Evolutionary conservation across 2,113 vertebrate species (phyloP).

Genomic region (Varanus komodoensis): DNA sequence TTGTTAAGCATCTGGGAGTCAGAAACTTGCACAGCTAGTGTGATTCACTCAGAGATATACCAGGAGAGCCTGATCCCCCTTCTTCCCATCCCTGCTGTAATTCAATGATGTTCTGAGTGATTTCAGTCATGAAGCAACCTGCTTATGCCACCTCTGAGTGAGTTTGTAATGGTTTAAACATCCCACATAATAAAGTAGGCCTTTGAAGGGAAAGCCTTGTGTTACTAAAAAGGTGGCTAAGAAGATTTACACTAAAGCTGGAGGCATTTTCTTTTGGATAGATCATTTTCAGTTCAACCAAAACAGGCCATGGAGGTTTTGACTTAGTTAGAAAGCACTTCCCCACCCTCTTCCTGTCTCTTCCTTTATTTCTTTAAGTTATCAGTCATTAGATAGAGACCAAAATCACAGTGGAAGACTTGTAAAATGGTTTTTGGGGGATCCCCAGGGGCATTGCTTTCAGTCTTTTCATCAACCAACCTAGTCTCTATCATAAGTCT

Average conservation of each 20-base stretch:
- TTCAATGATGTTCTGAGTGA: background rate
- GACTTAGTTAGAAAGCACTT: slow-evolving; percentile 45
- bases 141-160: background rate
- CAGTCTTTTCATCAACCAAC: slow-evolving; percentile 75
- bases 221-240: slow-evolving; percentile 39
- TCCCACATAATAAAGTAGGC: slow-evolving; percentile 12
- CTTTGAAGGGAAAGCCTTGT: slow-evolving; percentile 36
- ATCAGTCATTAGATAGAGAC: slow-evolving; percentile 65
- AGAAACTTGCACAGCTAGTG: background rate
- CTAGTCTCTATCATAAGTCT: slow-evolving; percentile 78
- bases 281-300: slow-evolving; percentile 33
- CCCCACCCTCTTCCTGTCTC: background rate
- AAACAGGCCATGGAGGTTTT: slow-evolving; percentile 45
- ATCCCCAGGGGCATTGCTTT: slow-evolving; percentile 69
- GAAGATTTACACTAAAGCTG: slow-evolving; percentile 18
- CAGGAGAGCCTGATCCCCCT: background rate
- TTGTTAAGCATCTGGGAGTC: background rate
- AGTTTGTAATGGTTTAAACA: background rate
- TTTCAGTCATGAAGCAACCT: background rate
- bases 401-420: slow-evolving; percentile 62
- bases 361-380: slow-evolving; percentile 44
- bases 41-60: background rate
- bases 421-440: slow-evolving; percentile 67
- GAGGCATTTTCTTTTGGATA: slow-evolving; percentile 40
- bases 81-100: background rate